Evolutionary conservation across 2,113 vertebrate species (phyloP).

Genomic region (Himantopus leucocephalus): DNA sequence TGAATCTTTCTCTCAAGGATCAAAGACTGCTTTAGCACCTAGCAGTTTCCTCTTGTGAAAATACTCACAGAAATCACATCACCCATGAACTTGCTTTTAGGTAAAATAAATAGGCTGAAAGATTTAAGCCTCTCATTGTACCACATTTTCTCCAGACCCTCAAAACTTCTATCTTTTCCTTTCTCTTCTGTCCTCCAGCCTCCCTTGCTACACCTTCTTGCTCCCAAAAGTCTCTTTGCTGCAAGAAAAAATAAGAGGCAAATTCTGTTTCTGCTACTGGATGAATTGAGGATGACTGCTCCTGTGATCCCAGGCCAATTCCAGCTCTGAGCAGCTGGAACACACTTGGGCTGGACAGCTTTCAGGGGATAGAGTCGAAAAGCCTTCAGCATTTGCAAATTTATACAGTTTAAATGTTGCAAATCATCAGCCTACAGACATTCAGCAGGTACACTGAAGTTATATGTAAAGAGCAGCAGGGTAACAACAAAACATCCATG

Average conservation of each 20-base stretch:
- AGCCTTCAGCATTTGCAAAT: background rate
- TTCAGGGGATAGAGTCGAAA: background rate
- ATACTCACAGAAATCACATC: background rate
- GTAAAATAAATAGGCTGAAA: background rate
- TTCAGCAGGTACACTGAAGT: background rate
- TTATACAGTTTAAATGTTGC: background rate
- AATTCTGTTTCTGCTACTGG: background rate
- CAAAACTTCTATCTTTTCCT: background rate
- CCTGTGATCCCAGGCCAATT: background rate
- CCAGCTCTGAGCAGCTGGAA: background rate
- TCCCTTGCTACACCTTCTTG: background rate
- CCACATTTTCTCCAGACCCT: background rate
- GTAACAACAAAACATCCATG: background rate
- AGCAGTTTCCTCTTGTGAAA: background rate
- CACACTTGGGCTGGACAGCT: background rate
- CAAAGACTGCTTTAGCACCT: background rate
- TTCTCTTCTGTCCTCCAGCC: background rate
- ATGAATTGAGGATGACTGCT: background rate
- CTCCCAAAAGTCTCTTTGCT: background rate
- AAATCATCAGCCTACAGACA: background rate
- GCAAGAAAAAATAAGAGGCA: background rate
- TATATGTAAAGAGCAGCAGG: background rate
- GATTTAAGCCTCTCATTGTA: background rate
- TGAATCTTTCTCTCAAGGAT: background rate
- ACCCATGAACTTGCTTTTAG: background rate